Evolutionary conservation across 2,113 vertebrate genomes (phyloP), one percentile per base, ranked within the genome.

Genomic region (Platichthys stellatus): DNA sequence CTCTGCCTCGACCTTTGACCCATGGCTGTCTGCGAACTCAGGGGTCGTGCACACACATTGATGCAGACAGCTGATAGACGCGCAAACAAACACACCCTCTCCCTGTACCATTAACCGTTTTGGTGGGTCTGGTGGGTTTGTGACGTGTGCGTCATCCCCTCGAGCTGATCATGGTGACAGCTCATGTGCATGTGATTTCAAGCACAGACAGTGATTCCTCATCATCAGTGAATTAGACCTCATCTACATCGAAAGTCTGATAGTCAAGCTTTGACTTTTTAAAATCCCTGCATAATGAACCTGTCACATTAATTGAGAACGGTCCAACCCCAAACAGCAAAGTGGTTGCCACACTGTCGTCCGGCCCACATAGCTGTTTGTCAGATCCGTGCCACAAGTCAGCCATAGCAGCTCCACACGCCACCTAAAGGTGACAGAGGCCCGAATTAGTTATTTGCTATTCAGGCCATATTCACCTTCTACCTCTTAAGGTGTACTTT

Each of bases 21-120:
- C 82, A 67, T 89, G 92, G 88, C 93, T 94, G 94, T 94, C 93
- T 95, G 87, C 86, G 61, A 84, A 90, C 92, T 90, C 84, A 24
- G 81, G 91, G 94, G 93, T 93, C 92, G 85, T 68, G 80, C 82
- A 68, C 85, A 85, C 62, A 51, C 85, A 75, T 79, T 87, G 92
- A 93, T 93, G 74, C 90, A 94, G 91, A 91, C 89, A 89, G 87
- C 89, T 93, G 89, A 92, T 88, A 90, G 84, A 88, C 75, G 63
- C 87, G 69, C 83, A 75, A 84, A 83, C 69, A 78, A 88, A 90
- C 72, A 21, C 64, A 76, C 73, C 40, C 64, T 43, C 47, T 31
- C 5, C 31, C 31, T 17, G 24, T 61, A 81, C 72, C 73, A 77
- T 78, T 21, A 83, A 84, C 86, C 78, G 74, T 64, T 57, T 26